Conservation (phyloP, 2,888 invertebrate species). For the Miltochrista miniata region DNA sequence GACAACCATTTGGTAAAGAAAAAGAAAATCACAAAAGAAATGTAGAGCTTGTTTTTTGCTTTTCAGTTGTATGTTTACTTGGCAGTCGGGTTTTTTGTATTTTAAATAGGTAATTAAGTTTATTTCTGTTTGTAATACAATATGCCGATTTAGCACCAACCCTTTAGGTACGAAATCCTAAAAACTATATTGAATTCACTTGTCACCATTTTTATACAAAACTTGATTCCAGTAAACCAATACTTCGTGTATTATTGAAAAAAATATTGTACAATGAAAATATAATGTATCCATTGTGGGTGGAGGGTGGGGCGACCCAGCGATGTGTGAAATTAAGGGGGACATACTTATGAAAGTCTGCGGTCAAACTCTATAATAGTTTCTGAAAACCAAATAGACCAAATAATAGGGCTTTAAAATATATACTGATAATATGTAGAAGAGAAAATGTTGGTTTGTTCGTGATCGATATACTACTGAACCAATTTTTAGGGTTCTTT, state of each 20-base stretch:
- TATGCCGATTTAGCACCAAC: too few relatives aligned
- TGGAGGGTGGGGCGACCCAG: constrained; percentile 8
- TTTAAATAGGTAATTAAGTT: too few relatives aligned
- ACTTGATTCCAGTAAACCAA: not conserved
- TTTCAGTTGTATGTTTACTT: too few relatives aligned
- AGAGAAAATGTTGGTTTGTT: too few relatives aligned
- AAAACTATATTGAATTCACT: not conserved
- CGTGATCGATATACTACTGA: too few relatives aligned
- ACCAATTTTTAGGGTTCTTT: too few relatives aligned
- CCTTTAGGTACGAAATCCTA: not conserved
- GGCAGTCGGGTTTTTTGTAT: too few relatives aligned
- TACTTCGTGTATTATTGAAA: not conserved
- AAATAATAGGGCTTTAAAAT: not conserved
- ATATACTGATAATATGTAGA: too few relatives aligned
- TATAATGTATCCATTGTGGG: not conserved
- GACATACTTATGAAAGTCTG: constrained; percentile 1
- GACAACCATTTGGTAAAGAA: too few relatives aligned
- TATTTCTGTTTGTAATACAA: too few relatives aligned
- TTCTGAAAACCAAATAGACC: constrained; percentile 10
- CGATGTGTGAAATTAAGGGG: constrained; percentile 19
- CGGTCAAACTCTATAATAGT: constrained; percentile 6
- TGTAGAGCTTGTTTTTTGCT: too few relatives aligned
- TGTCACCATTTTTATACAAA: not conserved
- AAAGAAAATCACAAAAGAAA: too few relatives aligned
- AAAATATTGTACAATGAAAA: not conserved